phyloP scores from a whole-genome alignment of 2,797 vertebrate genomes.

The Eulemur coronatus region DNA sequence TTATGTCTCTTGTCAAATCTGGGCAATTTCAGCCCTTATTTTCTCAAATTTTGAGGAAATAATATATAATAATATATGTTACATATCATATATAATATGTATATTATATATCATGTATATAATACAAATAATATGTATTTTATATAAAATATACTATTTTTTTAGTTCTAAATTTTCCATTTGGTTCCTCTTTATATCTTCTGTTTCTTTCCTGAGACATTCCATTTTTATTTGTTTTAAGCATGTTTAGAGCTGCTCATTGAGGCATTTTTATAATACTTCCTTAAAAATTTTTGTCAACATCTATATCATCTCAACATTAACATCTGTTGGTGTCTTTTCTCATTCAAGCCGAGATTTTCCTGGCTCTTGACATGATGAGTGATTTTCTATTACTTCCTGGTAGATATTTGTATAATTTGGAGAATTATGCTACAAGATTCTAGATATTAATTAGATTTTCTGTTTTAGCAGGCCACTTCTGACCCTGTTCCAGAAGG shows the following conservation, averaged over 20 bases:
- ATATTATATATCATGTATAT: too few relatives aligned
- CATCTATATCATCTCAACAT: neutral
- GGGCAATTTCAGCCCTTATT: neutral
- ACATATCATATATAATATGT: too few relatives aligned
- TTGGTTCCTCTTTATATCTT: neutral
- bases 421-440: neutral
- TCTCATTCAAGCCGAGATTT: neutral
- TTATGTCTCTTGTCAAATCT: neutral
- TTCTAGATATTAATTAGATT: neutral
- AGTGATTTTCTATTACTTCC: neutral
- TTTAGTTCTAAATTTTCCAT: neutral
- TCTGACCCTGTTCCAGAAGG: neutral
- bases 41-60: neutral
- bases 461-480: neutral
- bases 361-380: neutral
- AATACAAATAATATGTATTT: too few relatives aligned
- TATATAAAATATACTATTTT: neutral
- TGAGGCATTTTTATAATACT: neutral
- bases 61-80: too few relatives aligned
- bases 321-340: neutral
- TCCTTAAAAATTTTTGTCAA: neutral
- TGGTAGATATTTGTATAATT: neutral
- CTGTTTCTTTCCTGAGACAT: neutral
- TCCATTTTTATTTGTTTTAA: neutral
- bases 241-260: neutral